A percentile compares a stretch with the other conserved stretches of the same genome.
Evolutionary conservation across 1,140 invertebrate species (phyloP).

Genomic region (Eumaeus atala): DNA sequence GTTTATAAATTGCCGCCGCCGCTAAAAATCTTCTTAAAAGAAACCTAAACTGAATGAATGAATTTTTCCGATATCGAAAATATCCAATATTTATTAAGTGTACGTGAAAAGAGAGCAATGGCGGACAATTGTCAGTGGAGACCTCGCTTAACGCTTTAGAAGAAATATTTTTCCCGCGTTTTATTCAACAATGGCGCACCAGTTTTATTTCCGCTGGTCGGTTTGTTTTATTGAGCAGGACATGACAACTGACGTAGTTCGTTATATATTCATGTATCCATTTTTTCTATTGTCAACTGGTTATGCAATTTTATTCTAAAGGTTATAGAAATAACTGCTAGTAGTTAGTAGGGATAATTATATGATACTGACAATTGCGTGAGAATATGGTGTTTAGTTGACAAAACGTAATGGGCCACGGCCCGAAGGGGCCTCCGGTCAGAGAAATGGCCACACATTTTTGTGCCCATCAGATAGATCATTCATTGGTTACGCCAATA

Average conservation of each 20-base stretch:
- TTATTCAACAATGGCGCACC: background rate
- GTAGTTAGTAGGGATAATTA: too few species aligned
- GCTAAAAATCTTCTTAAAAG: too few species aligned
- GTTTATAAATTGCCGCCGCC: too few species aligned
- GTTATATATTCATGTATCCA: constrained; percentile 7
- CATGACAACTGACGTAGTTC: background rate
- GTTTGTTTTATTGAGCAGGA: constrained; percentile 5
- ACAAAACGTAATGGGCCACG: too few species aligned
- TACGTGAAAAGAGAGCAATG: constrained; percentile 1
- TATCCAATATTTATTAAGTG: constrained; percentile 10
- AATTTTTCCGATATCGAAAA: background rate
- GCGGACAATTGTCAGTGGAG: background rate
- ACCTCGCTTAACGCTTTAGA: constrained; percentile 1
- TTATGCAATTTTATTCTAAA: too few species aligned
- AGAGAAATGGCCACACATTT: too few species aligned
- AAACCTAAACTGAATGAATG: background rate
- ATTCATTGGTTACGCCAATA: too few species aligned
- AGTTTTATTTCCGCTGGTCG: background rate
- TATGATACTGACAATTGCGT: too few species aligned
- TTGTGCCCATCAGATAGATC: too few species aligned
- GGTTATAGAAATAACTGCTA: too few species aligned
- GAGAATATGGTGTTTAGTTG: too few species aligned
- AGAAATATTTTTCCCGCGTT: background rate
- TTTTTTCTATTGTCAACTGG: background rate
- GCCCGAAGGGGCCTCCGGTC: too few species aligned